Conservation (phyloP, 2,888 invertebrate genomes). For the Tubulanus polymorphus region DNA sequence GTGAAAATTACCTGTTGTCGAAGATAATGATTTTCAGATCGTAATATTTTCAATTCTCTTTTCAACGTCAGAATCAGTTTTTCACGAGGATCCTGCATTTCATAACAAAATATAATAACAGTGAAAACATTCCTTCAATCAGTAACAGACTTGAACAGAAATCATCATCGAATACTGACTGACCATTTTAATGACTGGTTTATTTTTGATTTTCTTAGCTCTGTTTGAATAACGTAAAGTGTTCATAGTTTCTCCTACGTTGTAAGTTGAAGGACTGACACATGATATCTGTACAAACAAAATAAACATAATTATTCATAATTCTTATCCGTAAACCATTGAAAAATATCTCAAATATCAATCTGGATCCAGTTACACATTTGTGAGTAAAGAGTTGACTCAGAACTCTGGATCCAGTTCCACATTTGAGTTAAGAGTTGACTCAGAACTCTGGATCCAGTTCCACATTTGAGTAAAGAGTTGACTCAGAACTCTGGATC, state of each 20-base stretch:
- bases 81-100: conserved; percentile 78
- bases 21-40: conserved; percentile 84
- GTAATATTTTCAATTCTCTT: conserved; percentile 77
- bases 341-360: no score
- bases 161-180: conserved; percentile 48
- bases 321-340: no score
- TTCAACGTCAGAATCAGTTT: conserved; percentile 84
- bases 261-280: conserved; percentile 82
- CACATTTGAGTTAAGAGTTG: no score
- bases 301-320: no score
- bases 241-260: conserved; percentile 81
- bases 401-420: no score
- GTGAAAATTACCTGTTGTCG: conserved; percentile 57
- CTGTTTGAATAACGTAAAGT: conserved; percentile 87
- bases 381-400: no score
- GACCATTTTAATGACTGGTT: conserved; percentile 91
- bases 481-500: no score
- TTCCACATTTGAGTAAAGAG: no score
- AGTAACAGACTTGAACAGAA: no score
- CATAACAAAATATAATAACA: conserved; percentile 3
- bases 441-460: no score
- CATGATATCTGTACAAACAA: conserved; percentile 77
- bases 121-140: conserved; percentile 1
- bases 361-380: no score
- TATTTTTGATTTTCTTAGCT: conserved; percentile 87